phyloP scores from a whole-genome alignment of 30 jellyfish, hydroid and myxozoan genomes.

The Pelagia noctiluca region DNA sequence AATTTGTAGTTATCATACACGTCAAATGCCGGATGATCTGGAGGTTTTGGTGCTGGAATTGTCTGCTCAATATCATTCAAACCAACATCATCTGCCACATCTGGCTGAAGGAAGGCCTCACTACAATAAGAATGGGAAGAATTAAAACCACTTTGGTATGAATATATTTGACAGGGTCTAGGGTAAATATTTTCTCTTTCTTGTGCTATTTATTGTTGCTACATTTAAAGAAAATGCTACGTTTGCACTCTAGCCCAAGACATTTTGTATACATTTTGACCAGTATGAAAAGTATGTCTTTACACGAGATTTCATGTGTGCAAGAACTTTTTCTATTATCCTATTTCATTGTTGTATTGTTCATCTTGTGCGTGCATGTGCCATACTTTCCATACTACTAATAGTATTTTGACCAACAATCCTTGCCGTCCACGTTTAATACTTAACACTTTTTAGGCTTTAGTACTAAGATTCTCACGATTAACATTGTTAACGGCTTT shows the following conservation, averaged over 20 bases:
- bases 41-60: constrained; percentile 36
- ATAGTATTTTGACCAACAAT: no score
- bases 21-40: constrained; percentile 78
- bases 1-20: constrained; percentile 89
- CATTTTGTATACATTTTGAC: neutral
- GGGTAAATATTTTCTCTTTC: neutral
- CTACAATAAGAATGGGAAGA: neutral
- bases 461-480: no score
- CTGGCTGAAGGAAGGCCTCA: constrained; percentile 4
- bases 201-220: neutral
- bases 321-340: neutral
- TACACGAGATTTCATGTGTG: neutral
- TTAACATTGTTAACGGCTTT: no score
- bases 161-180: neutral
- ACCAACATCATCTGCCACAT: constrained; percentile 21
- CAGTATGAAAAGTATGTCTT: neutral
- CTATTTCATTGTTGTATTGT: no score
- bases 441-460: no score
- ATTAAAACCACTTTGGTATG: neutral
- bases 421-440: no score
- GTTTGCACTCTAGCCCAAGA: neutral
- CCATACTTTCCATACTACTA: neutral
- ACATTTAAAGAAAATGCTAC: neutral
- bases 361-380: neutral
- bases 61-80: constrained; percentile 58